Conservation (phyloP, 2,888 invertebrate genomes). For the Hermaeophaga mercurialis region DNA sequence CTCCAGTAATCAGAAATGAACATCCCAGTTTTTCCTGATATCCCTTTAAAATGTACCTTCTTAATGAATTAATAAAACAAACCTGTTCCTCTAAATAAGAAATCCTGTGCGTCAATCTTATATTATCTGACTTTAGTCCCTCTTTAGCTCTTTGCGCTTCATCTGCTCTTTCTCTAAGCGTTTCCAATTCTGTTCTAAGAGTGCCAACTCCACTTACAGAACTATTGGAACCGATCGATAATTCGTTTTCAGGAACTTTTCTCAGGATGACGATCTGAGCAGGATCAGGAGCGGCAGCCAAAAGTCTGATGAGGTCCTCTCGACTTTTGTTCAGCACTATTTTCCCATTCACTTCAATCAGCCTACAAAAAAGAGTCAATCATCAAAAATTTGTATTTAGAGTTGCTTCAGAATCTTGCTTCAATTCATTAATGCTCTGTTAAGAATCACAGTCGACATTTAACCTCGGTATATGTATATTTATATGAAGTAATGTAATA, state of each 20-base stretch:
- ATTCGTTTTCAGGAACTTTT: constrained; percentile 48
- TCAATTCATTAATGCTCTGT: too few relatives aligned
- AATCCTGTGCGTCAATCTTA: constrained; percentile 83
- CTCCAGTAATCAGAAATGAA: too few relatives aligned
- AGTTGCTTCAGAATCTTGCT: too few relatives aligned
- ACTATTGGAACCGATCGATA: constrained; percentile 29
- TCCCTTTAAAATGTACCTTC: too few relatives aligned
- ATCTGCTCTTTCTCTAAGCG: constrained; percentile 65
- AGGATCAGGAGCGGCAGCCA: constrained; percentile 66
- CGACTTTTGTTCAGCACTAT: constrained; percentile 70
- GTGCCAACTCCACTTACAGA: constrained; percentile 59
- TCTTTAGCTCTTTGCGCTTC: constrained; percentile 69
- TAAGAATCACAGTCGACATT: too few relatives aligned
- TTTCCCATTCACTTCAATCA: constrained; percentile 83
- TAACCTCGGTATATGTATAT: too few relatives aligned
- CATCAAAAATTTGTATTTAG: too few relatives aligned
- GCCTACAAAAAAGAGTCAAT: constrained; percentile 62
- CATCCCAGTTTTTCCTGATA: too few relatives aligned
- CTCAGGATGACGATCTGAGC: constrained; percentile 69
- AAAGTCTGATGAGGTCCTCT: constrained; percentile 73
- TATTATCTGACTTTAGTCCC: constrained; percentile 75
- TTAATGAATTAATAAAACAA: too few relatives aligned
- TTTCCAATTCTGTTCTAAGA: constrained; percentile 64
- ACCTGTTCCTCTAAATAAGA: constrained; percentile 90
- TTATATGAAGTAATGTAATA: too few relatives aligned